Evolutionary conservation across 2,113 vertebrate species (phyloP).

Genomic region (Silurus meridionalis): DNA sequence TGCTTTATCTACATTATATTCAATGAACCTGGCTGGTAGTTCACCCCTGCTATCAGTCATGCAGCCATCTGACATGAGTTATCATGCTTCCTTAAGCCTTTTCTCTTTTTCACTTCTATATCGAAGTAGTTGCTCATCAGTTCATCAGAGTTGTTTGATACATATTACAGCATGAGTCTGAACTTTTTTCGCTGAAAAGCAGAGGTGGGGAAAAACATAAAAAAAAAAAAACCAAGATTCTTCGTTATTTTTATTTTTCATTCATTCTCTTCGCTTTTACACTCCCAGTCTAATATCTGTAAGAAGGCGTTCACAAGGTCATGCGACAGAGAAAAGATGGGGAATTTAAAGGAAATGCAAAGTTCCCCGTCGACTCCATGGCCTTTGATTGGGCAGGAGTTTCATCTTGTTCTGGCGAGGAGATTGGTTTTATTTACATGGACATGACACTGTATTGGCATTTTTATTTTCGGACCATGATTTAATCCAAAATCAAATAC

Average conservation of each 20-base stretch:
- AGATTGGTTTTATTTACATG: background rate
- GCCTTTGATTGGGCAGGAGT: background rate
- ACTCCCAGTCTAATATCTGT: background rate
- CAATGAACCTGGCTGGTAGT: background rate
- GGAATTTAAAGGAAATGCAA: too few species aligned
- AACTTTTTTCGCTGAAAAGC: background rate
- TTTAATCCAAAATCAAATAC: background rate
- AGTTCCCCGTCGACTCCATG: background rate
- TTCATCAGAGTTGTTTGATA: background rate
- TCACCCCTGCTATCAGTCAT: background rate
- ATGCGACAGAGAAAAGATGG: background rate
- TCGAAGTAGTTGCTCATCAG: constrained; percentile 6
- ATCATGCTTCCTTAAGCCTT: background rate
- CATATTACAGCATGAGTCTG: background rate
- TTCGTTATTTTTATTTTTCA: background rate
- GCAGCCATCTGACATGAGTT: background rate
- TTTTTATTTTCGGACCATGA: background rate
- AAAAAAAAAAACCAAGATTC: background rate
- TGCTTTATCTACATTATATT: background rate
- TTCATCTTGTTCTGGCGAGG: background rate
- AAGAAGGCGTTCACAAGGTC: background rate
- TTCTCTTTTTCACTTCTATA: background rate
- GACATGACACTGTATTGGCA: background rate
- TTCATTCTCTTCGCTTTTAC: background rate
- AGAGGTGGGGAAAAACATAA: background rate